phyloP scores from a whole-genome alignment of 2,113 vertebrate species.

The Lepidothrix coronata region DNA sequence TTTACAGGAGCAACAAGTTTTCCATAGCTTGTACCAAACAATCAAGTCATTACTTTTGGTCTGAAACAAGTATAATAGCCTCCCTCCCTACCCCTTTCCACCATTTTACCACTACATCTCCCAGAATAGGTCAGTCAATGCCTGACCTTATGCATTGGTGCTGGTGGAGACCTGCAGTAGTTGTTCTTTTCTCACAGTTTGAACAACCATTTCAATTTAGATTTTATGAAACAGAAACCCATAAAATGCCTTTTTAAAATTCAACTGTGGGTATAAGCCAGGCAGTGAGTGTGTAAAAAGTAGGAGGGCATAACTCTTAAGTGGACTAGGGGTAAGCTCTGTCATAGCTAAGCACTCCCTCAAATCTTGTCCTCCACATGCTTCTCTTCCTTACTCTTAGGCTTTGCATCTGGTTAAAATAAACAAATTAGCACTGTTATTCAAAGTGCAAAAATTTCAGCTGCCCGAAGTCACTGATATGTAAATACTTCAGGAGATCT shows the following conservation, averaged over 20 bases:
- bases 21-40: slow-evolving; percentile 16
- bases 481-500: neutral
- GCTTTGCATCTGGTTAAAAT: neutral
- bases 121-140: neutral
- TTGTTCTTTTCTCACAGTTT: neutral
- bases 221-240: neutral
- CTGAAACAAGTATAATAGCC: neutral
- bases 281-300: neutral
- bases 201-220: neutral
- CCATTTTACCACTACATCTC: neutral
- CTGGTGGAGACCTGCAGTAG: neutral
- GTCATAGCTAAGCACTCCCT: neutral
- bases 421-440: neutral
- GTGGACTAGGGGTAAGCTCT: neutral
- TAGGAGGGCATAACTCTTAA: neutral
- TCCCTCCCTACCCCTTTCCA: neutral
- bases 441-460: neutral
- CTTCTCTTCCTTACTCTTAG: neutral
- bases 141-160: neutral
- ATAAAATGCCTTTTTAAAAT: neutral
- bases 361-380: neutral
- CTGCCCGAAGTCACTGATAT: neutral
- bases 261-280: neutral
- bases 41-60: neutral
- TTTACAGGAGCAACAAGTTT: neutral